These are phyloP conservation scores for Pseudorectes ferrugineus DNA, from an alignment of 2,113 vertebrate genomes.

Conservation along the genomic window DNA sequence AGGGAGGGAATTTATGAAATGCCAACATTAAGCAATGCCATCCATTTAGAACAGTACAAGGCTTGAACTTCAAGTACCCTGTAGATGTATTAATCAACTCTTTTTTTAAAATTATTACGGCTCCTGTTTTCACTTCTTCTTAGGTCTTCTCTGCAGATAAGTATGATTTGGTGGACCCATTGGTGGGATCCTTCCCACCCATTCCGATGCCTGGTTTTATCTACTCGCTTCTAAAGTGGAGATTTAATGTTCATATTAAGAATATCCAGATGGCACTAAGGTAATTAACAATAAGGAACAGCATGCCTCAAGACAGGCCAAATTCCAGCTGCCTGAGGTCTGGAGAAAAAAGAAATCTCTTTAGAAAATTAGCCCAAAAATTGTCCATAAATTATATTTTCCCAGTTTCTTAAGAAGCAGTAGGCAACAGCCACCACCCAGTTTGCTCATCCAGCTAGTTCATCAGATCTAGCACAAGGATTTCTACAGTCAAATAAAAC, in stretches of 20 bases:
- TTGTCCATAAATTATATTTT: not conserved
- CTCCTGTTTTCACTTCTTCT: not conserved
- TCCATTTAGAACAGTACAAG: not conserved
- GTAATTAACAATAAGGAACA: slow-evolving; percentile 24
- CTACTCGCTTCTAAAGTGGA: not conserved
- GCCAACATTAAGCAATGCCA: not conserved
- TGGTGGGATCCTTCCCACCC: not conserved
- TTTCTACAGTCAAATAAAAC: not conserved
- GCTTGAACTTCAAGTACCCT: not conserved
- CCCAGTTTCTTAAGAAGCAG: not conserved
- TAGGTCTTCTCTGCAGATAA: not conserved
- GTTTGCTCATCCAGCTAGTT: not conserved
- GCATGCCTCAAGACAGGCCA: not conserved
- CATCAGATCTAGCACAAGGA: not conserved
- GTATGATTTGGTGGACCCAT: not conserved
- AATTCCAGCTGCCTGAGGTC: not conserved
- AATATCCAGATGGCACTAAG: slow-evolving; percentile 19
- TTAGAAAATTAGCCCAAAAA: not conserved
- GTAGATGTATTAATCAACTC: not conserved
- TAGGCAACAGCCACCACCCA: not conserved
- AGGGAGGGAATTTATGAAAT: not conserved
- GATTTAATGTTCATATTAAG: not conserved
- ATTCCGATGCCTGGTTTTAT: not conserved
- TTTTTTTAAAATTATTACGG: not conserved
- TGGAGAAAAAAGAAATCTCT: not conserved